Evolutionary conservation across 1,140 invertebrate species (phyloP).

Genomic region (Phthorimaea operculella): DNA sequence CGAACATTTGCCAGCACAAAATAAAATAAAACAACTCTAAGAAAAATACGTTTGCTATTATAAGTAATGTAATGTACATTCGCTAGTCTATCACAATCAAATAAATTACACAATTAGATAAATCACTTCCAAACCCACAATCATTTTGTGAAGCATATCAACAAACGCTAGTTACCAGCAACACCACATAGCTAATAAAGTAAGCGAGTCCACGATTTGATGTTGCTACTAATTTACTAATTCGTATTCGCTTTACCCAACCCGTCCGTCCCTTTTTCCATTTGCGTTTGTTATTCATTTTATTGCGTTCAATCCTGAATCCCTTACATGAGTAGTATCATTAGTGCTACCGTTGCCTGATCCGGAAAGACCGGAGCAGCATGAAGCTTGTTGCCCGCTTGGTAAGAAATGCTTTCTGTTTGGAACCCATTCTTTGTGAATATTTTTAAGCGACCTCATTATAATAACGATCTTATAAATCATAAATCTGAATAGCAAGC

Average conservation of each 20-base stretch:
- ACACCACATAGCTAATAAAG: constrained; percentile 20
- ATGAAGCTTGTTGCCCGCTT: constrained; percentile 87
- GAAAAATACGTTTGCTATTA: not conserved
- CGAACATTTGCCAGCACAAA: not conserved
- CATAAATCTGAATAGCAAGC: no score
- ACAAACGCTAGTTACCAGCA: constrained; percentile 23
- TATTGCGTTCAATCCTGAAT: constrained; percentile 43
- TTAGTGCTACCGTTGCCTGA: constrained; percentile 84
- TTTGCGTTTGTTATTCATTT: constrained; percentile 42
- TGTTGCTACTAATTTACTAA: constrained; percentile 66
- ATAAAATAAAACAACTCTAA: not conserved
- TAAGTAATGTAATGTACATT: no score
- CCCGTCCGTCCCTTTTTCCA: constrained; percentile 43
- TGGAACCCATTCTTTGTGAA: constrained; percentile 23
- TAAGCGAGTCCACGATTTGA: constrained; percentile 27
- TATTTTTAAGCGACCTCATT: not conserved
- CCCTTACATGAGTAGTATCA: constrained; percentile 69
- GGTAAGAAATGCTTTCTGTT: constrained; percentile 69
- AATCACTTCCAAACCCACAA: constrained; percentile 6
- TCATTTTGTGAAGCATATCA: constrained; percentile 18
- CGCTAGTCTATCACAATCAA: not conserved
- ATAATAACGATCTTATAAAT: not conserved
- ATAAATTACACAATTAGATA: not conserved
- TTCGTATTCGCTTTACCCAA: constrained; percentile 63
- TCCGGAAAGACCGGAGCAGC: constrained; percentile 85